Evolutionary conservation across 92 coral and sea anemone genomes (phyloP).

Genomic region (Heliopora coerulea): DNA sequence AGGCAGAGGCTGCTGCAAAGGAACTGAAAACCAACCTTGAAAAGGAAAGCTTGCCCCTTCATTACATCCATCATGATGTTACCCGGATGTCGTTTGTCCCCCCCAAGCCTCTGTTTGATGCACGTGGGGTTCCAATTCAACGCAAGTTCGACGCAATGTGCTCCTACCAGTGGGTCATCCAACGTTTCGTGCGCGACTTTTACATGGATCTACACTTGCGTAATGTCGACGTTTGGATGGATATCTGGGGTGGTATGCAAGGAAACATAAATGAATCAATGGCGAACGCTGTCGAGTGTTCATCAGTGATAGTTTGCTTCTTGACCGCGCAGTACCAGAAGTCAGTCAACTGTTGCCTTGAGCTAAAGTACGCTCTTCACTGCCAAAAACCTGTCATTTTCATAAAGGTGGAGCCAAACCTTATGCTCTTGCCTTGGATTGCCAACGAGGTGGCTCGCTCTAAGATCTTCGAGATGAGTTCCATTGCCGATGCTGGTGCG

Average conservation of each 20-base stretch:
- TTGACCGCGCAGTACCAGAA: slow-evolving; percentile 75
- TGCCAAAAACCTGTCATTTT: slow-evolving; percentile 63
- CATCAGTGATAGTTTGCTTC: slow-evolving; percentile 60
- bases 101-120: slow-evolving; percentile 79
- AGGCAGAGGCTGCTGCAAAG: slow-evolving; percentile 43
- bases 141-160: slow-evolving; percentile 79
- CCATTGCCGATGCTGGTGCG: slow-evolving; percentile 53
- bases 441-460: slow-evolving; percentile 62
- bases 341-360: slow-evolving; percentile 74
- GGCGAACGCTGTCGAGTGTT: slow-evolving; percentile 85
- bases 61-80: slow-evolving; percentile 67
- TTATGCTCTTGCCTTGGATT: slow-evolving; percentile 67
- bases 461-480: slow-evolving; percentile 55
- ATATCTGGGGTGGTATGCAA: slow-evolving; percentile 84
- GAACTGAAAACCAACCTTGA: slow-evolving; percentile 43
- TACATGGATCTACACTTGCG: slow-evolving; percentile 78
- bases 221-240: slow-evolving; percentile 79
- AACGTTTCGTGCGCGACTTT: slow-evolving; percentile 67
- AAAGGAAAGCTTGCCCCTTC: slow-evolving; percentile 52
- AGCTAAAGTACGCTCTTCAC: slow-evolving; percentile 66
- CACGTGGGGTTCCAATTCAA: slow-evolving; percentile 63
- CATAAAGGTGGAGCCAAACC: slow-evolving; percentile 55
- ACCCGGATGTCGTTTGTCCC: slow-evolving; percentile 75
- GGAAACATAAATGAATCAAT: slow-evolving; percentile 79
- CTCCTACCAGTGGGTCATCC: slow-evolving; percentile 80